phyloP scores from a whole-genome alignment of 2,113 vertebrate species.

The Sinocyclocheilus anophthalmus region DNA sequence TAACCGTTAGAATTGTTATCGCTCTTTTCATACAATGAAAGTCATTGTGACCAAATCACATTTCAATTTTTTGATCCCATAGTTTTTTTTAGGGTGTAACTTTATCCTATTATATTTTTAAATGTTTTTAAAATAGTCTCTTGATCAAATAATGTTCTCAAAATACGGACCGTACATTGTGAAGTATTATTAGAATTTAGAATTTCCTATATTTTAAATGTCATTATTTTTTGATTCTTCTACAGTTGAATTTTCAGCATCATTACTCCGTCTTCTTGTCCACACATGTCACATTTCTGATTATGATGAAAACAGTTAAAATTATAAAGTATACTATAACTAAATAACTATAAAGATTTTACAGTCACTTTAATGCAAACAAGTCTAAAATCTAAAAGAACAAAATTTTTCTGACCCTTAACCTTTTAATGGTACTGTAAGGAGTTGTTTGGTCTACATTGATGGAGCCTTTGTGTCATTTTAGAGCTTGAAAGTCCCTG shows the following conservation, averaged over 20 bases:
- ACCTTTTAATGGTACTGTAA: not conserved
- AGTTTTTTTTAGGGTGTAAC: too few relatives aligned
- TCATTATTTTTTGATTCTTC: too few relatives aligned
- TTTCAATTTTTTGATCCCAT: too few relatives aligned
- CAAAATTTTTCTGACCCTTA: not conserved
- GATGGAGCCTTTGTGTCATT: not conserved
- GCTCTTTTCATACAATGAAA: not conserved
- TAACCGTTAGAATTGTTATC: not conserved
- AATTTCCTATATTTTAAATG: not conserved
- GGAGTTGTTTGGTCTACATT: not conserved
- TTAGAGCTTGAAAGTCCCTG: not conserved
- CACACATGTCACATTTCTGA: not conserved
- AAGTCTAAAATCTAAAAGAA: not conserved
- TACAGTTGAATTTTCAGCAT: too few relatives aligned
- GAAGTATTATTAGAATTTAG: too few relatives aligned
- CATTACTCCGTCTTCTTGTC: not conserved
- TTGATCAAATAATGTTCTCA: too few relatives aligned
- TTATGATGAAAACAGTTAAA: not conserved
- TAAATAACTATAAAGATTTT: too few relatives aligned
- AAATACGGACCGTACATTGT: too few relatives aligned
- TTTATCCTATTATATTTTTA: too few relatives aligned
- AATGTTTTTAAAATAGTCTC: too few relatives aligned
- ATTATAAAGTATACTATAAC: too few relatives aligned
- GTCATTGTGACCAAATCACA: not conserved
- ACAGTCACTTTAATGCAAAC: not conserved